Base-by-base conservation (phyloP, 2,888 invertebrate genomes). In the Drosophila formosana region DNA sequence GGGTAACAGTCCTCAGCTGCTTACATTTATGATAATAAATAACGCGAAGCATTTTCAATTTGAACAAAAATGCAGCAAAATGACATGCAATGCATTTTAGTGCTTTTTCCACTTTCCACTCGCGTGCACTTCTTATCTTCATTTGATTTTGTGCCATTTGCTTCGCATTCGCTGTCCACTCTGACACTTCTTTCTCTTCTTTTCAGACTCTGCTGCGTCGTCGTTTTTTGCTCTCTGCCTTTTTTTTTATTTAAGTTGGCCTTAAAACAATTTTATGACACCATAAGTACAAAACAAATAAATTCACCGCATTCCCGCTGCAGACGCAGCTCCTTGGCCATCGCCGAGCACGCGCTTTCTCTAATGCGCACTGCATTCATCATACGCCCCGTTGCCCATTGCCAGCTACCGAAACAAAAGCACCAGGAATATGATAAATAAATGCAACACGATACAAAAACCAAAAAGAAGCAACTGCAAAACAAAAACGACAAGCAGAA, bases 231-330 rank as follows among this genome's bases (percentile, higher is more conserved):
- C 34, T 49, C 53, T 56, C 30, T 25, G 66, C 58, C 37, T 82
- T 80, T 83, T 82, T 80, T 83, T 80, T 80, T 81, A 72, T 80
- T 75, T 75, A 80, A 83, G 76, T 83, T 86, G 76, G 80, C 86
- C 82, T 75, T 80, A 84, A 84, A 85, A 85, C 79, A 84, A 84
- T 85, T 85, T 85, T 86, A 86, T 86, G 84, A 84, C 79, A 84
- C 79, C 82, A 79, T 82, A 86, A 85, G 86, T 78, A 85, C 79
- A 81, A 83, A 86, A 82, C 82, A 85, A 84, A 85, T 85, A 85
- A 85, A 85, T 86, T 86, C 71, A 23, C 32, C 18, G n/a, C 46
- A 26, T 41, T 7, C 34, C 55, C 47, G 18, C 23, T 43, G 13
- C 13, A 26, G 41, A 7, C 41, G 6, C 39, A 7, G 18, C 13